phyloP scores from a whole-genome alignment of 2,888 invertebrate species.

The Creontiades dilutus region DNA sequence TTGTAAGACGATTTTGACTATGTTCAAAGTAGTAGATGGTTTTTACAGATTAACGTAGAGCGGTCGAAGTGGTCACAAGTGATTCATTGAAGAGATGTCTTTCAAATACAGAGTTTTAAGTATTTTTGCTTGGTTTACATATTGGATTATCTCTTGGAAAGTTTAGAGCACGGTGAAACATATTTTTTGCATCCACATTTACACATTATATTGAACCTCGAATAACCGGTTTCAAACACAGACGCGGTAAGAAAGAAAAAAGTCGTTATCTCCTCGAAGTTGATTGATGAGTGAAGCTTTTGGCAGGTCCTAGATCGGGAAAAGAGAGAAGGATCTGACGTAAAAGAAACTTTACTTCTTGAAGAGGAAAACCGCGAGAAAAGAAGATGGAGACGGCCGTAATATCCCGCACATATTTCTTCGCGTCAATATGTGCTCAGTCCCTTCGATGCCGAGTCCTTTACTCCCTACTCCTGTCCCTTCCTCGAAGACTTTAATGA shows the following conservation, averaged over 20 bases:
- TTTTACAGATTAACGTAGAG: too few species aligned
- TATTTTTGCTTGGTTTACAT: too few species aligned
- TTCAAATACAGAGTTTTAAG: too few species aligned
- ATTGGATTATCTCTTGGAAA: too few species aligned
- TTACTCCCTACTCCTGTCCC: background rate
- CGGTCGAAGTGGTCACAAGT: too few species aligned
- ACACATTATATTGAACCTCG: too few species aligned
- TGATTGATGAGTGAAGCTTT: conserved; percentile 29
- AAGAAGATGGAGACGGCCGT: conserved; percentile 14
- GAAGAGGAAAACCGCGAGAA: background rate
- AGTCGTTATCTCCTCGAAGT: conserved; percentile 21
- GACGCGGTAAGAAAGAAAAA: background rate
- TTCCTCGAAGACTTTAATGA: background rate
- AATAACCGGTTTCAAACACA: too few species aligned
- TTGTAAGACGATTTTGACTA: too few species aligned
- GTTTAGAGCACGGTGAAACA: too few species aligned
- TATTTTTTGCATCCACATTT: too few species aligned
- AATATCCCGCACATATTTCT: conserved; percentile 31
- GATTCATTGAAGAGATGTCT: too few species aligned
- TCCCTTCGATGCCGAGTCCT: background rate
- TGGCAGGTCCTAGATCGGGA: conserved; percentile 1
- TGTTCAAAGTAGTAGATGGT: too few species aligned
- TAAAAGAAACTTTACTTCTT: conserved; percentile 3
- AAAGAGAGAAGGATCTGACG: background rate
- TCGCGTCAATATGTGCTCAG: conserved; percentile 1